Base-by-base conservation (phyloP, 2,888 invertebrate species). In the Rhamnusium bicolor region DNA sequence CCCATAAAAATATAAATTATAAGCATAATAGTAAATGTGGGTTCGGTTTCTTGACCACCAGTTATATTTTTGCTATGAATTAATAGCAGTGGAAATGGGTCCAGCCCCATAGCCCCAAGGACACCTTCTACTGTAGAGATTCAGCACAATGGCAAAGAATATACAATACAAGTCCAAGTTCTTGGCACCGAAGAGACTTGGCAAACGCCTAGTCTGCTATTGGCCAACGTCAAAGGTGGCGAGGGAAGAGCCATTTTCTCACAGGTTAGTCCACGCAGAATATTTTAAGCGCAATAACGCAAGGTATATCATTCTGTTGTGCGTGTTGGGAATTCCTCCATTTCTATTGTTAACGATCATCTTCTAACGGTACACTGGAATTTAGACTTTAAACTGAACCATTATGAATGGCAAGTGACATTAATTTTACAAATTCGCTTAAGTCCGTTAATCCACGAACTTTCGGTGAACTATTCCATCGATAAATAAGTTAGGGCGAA, bases 121-220 rank as follows among this genome's bases (percentile, higher is more conserved):
- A 88, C 88, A 14, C 88, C 88, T 4, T 87, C 88, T 2, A 83
- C 82, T 1, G 88, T 88, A 2, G 88, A 88, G 73, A 83, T 88
- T 32, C 84, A 86, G 70, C 87, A 88, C 69, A 85, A 84, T 70
- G 93, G 93, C 63, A 91, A 91, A 72, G 90, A 90, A 1, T 94
- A 95, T 84, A 92, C 92, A 79, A 88, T 96, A 75, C 92, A 94
- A 81, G 94, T 96, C 6, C 92, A 94, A 84, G 93, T 95, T 27
- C 88, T 96, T 71, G 95, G 95, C 0, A 93, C 93, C 0, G 96
- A 96, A 83, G 95, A 96, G 86, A 96, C 95, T 0, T 96, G 96
- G 95, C 94, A 95, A 69, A 95, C 95, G 0, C 96, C 96, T 0
- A 95, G 95, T 74, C 89, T 96, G 69, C 88, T 96, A 70, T 89